Percentiles rank a stretch among this genome's conserved stretches.
Conservation (phyloP, 2,888 invertebrate genomes). For the Aspidiotus destructor region DNA sequence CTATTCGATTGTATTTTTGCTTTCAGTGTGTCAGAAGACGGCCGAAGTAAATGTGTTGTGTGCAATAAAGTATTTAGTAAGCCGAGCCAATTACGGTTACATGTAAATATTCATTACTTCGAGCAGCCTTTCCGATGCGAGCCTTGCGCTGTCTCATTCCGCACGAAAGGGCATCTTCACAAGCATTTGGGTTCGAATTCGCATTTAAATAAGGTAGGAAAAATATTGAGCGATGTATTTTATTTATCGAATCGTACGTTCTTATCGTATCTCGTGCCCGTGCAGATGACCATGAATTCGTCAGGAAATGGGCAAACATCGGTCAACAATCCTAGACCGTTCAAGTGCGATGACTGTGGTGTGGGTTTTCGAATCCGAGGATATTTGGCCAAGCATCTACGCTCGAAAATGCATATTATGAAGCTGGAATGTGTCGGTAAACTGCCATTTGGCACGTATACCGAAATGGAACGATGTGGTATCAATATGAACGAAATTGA, state of each 20-base stretch:
- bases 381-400: constrained; percentile 90
- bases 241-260: not conserved
- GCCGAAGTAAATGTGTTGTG: constrained; percentile 67
- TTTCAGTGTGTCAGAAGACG: constrained; percentile 56
- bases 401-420: constrained; percentile 93
- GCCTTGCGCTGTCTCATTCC: constrained; percentile 81
- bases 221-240: not conserved
- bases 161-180: constrained; percentile 80
- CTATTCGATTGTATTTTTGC: constrained; percentile 15
- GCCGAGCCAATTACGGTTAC: constrained; percentile 77
- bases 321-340: constrained; percentile 86
- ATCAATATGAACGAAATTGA: constrained; percentile 88
- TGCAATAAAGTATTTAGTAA: constrained; percentile 89
- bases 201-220: constrained; percentile 75
- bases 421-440: constrained; percentile 85
- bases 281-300: constrained; percentile 63
- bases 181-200: constrained; percentile 87
- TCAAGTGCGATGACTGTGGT: constrained; percentile 90
- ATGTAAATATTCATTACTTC: constrained; percentile 92
- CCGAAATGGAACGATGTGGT: constrained; percentile 83
- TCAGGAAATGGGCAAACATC: constrained; percentile 73
- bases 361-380: constrained; percentile 95
- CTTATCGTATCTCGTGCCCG: not conserved
- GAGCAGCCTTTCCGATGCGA: constrained; percentile 86
- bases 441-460: constrained; percentile 86